Evolutionary conservation across 2,888 invertebrate species (phyloP), one percentile per base, ranked within the genome.

Genomic region (Neuroscelio doddi): DNA sequence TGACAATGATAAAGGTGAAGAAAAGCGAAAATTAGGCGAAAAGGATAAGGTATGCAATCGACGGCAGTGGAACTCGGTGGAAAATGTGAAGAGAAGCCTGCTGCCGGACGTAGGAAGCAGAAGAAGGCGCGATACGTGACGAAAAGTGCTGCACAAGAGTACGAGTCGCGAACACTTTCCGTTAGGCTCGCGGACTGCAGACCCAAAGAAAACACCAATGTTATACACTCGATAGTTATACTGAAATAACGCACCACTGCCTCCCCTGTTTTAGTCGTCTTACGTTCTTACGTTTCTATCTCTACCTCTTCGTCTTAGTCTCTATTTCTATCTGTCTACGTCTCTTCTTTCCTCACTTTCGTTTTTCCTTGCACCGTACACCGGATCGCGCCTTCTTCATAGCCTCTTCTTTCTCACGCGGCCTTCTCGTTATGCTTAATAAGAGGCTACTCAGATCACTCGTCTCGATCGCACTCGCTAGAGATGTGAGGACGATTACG

Each of bases 201-300:
- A 53, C 47, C 42, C 46, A 49, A 63, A 42, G 46, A 46, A 57
- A 56, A 46, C 56, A 55, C 53, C 64, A 64, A 53, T 57, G 30
- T 45, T 41, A 34, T 44, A 55, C 34, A 41, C 47, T 51, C 52
- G 50, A 57, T 45, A 56, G 51, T 61, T 42, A 49, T 65, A 61
- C 50, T 50, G 46, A 61, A 57, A 46, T 59, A 64, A 65, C 59
- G 64, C 59, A 64, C 64, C 64, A 64, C 64, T 64, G 64, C 64
- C 65, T 56, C 46, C 17, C 65, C 44, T 50, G 47, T 55, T 44
- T 34, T 10, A 9, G 39, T 56, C 27, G 38, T 17, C 45, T 55
- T 53, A 51, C 49, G 36, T 44, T 29, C 26, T 10, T 34, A 15
- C 24, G 27, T 8, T 12, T 24, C 26, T 36, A 14, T 14, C 34